These are phyloP conservation scores for Capreolus pygargus DNA, from an alignment of 2,113 vertebrate species.

Conservation along the genomic window DNA sequence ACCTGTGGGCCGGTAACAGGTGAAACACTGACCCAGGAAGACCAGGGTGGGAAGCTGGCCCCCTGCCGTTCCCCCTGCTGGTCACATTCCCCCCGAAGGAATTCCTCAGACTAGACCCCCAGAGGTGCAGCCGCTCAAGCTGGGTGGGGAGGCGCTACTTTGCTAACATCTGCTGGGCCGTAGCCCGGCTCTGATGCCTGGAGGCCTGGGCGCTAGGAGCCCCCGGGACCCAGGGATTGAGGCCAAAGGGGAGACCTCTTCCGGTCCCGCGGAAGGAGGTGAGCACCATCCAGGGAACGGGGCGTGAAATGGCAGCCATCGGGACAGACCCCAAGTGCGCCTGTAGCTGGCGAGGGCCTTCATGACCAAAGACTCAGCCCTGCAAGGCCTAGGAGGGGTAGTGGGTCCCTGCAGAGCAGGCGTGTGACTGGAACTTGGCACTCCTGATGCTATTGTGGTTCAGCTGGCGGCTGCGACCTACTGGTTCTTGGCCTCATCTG, in stretches of 20 bases:
- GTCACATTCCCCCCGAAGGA: rapidly evolving
- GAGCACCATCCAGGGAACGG: rapidly evolving
- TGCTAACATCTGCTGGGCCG: rapidly evolving
- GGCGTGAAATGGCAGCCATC: rapidly evolving
- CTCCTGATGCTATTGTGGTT: rapidly evolving
- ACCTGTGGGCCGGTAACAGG: neutral
- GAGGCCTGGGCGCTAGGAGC: too few relatives aligned
- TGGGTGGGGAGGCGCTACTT: neutral
- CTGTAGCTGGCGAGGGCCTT: rapidly evolving
- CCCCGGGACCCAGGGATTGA: rapidly evolving
- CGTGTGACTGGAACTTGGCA: rapidly evolving
- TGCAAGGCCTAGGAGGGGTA: rapidly evolving
- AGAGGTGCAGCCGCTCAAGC: neutral
- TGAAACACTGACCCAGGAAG: rapidly evolving
- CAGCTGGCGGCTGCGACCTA: rapidly evolving
- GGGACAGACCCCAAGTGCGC: neutral
- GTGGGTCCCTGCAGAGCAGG: rapidly evolving
- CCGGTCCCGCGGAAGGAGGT: neutral
- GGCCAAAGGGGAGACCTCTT: neutral
- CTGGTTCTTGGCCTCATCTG: rapidly evolving
- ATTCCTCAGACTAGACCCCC: rapidly evolving
- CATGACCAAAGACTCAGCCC: too few relatives aligned
- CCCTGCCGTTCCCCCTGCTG: rapidly evolving
- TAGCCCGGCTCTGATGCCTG: rapidly evolving
- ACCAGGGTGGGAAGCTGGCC: too few relatives aligned